Conservation (phyloP, 2,888 invertebrate species). For the Hypolimnas misippus region DNA sequence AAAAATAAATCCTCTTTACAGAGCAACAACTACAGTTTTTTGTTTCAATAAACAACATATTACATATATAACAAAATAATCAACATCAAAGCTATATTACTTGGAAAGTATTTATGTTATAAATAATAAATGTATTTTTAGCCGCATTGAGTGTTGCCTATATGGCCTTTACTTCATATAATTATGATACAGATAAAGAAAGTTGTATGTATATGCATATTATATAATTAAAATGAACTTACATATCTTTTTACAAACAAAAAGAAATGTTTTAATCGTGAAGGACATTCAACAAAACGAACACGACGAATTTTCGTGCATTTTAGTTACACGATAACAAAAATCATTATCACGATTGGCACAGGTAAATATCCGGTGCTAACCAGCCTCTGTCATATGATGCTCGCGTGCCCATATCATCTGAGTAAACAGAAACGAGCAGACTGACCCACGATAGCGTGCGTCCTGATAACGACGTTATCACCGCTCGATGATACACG, state of each 20-base stretch:
- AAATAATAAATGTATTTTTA: not conserved
- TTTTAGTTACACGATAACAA: conserved; percentile 7
- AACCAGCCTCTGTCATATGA: conserved; percentile 62
- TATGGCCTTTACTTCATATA: not conserved
- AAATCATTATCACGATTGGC: conserved; percentile 9
- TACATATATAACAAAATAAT: too few relatives aligned
- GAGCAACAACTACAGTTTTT: too few relatives aligned
- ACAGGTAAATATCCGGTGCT: conserved; percentile 49
- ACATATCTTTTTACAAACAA: too few relatives aligned
- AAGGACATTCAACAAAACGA: too few relatives aligned
- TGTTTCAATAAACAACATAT: too few relatives aligned
- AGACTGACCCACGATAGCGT: conserved; percentile 68
- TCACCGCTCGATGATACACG: conserved; percentile 33
- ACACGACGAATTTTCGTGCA: not conserved
- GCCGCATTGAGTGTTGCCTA: not conserved
- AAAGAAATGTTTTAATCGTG: not conserved
- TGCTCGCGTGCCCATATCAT: conserved; percentile 67
- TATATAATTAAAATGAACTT: too few relatives aligned
- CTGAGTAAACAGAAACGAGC: conserved; percentile 64
- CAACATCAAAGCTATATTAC: too few relatives aligned
- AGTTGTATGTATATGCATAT: not conserved
- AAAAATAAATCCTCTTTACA: too few relatives aligned
- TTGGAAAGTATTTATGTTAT: not conserved
- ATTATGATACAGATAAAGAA: not conserved
- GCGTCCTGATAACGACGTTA: conserved; percentile 28